These are phyloP conservation scores for Oncopodura yosiiana DNA, from an alignment of 1,140 invertebrate genomes.

Conservation along the genomic window DNA sequence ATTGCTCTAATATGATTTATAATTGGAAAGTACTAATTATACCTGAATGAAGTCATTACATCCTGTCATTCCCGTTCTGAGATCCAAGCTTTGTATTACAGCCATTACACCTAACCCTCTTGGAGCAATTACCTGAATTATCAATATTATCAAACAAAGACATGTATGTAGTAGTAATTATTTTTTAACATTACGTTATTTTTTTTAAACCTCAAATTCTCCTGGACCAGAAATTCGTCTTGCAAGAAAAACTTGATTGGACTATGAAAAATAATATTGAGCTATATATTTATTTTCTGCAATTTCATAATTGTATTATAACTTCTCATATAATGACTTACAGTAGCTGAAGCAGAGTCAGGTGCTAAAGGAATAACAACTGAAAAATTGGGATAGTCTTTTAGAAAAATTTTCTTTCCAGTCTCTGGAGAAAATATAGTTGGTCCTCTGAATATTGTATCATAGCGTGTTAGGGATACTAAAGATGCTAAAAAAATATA, in stretches of 20 bases:
- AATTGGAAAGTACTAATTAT: background rate
- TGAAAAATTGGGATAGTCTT: conserved; percentile 20
- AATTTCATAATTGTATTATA: too few relatives aligned
- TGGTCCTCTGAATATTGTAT: conserved; percentile 8
- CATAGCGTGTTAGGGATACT: conserved; percentile 15
- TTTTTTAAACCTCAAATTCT: conserved; percentile 13
- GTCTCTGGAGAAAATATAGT: conserved; percentile 19
- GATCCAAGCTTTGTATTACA: conserved; percentile 21
- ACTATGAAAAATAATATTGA: too few relatives aligned
- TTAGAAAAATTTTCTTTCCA: conserved; percentile 3
- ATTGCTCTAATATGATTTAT: too few relatives aligned
- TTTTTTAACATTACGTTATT: too few relatives aligned
- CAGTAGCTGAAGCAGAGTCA: conserved; percentile 11
- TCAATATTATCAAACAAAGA: too few relatives aligned
- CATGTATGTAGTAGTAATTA: too few relatives aligned
- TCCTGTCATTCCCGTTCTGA: conserved; percentile 4
- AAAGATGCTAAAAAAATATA: conserved; percentile 7
- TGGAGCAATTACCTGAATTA: too few relatives aligned
- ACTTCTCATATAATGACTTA: too few relatives aligned
- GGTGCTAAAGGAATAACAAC: conserved; percentile 19
- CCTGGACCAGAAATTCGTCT: conserved; percentile 21
- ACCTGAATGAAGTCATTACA: conserved; percentile 27
- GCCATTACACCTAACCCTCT: conserved; percentile 18
- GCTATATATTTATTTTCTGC: too few relatives aligned
- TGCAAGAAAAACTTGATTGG: conserved; percentile 20